Evolutionary conservation across 2,113 vertebrate genomes (phyloP).

Genomic region (Prochilodus magdalenae): DNA sequence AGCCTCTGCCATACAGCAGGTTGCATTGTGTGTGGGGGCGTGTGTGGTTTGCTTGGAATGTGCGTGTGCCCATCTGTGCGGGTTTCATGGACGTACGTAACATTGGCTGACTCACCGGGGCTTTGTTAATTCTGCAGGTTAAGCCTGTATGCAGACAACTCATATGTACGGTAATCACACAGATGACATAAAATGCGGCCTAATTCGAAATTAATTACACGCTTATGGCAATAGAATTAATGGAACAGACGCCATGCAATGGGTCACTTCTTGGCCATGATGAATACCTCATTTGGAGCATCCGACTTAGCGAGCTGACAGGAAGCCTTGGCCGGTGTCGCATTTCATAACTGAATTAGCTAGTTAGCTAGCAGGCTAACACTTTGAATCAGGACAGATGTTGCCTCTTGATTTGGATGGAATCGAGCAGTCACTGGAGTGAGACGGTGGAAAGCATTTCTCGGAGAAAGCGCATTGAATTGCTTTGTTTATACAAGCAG

Average conservation of each 20-base stretch:
- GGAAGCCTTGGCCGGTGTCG: background rate
- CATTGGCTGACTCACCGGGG: conserved; percentile 6
- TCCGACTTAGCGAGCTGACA: background rate
- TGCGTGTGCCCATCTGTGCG: background rate
- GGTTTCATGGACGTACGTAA: conserved; percentile 2
- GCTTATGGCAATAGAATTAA: background rate
- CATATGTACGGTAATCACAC: background rate
- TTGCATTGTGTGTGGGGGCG: conserved; percentile 10
- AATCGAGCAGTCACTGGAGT: background rate
- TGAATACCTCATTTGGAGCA: background rate
- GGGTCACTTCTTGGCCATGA: background rate
- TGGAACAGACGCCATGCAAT: background rate
- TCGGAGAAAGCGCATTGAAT: conserved; percentile 15
- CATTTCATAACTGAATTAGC: conserved; percentile 1
- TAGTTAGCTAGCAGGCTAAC: background rate
- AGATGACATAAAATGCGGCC: background rate
- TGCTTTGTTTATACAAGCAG: conserved; percentile 36
- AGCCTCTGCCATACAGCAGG: conserved; percentile 2
- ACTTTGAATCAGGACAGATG: background rate
- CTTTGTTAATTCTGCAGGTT: background rate
- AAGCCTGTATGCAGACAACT: background rate
- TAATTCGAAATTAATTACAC: conserved; percentile 7
- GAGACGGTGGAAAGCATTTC: conserved; percentile 2
- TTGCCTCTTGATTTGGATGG: conserved; percentile 18
- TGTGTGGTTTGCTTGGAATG: background rate